Base-by-base conservation (phyloP, 92 coral and sea anemone species). In the Epizoanthus stellaris region DNA sequence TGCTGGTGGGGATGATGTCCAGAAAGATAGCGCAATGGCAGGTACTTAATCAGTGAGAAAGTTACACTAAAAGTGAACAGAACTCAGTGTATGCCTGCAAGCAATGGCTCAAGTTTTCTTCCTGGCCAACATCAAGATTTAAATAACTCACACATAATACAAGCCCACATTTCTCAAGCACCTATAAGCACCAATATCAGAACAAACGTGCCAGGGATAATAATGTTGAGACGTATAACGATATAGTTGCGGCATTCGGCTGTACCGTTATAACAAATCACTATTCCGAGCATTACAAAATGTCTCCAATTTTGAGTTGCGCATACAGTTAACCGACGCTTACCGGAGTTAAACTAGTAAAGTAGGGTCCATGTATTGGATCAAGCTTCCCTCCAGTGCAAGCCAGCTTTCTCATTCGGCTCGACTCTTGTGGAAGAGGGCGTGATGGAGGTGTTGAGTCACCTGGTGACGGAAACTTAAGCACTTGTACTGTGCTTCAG, bases 301-400 rank as follows among this genome's bases (percentile, higher is more conserved):
- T 14, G 70, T 61, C 58, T 77, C 23, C 47, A 7, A n/a, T 5
- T 13, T 42, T 39, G 20, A 42, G 60, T 54, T 64, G 83, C 72
- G 83, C 83, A 79, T 64, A 79, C 73, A 79, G n/a, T 42, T 79
- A 52, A 64, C 42, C 36, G 11, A 7, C n/a, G 80, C 83, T 79
- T 79, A 79, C 83, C 83, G 72, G 42, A 4, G 49, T 2, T 8
- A 13, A 21, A 60, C 5, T 75, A 76, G 6, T 52, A 58, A 38
- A 36, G 42, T 11, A 68, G 52, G 73, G 73, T 38, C 52, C 81
- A 45, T 79, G 61, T 62, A 79, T 64, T 17, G 67, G 70, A 63
- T 79, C 42, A 21, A 67, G 12, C 1, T 30, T 34, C 72, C 9
- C 38, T 38, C 10, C n/a, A 19, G 23, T 68, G 52, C 52, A 56